phyloP scores from a whole-genome alignment of 1,140 invertebrate genomes.

The Trachymyrmex cornetzi region DNA sequence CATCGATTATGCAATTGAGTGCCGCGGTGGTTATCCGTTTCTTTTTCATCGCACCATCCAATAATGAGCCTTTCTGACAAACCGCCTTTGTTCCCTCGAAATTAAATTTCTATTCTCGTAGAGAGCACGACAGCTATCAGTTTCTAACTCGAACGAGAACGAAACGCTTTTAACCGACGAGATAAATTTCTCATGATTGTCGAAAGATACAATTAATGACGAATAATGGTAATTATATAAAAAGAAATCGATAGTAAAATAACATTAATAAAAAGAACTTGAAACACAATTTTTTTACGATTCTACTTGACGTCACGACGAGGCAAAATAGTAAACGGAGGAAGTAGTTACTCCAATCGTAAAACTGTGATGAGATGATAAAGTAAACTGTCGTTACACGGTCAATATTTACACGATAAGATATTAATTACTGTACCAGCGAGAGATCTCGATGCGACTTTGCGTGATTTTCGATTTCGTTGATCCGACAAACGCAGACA shows the following conservation, averaged over 20 bases:
- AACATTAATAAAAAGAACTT: neutral
- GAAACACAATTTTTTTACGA: neutral
- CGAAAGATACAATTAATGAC: neutral
- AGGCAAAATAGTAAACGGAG: neutral
- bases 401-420: conserved; percentile 50
- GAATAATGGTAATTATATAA: conserved; percentile 3
- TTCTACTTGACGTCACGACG: conserved; percentile 35
- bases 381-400: conserved; percentile 10
- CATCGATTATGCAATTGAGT: conserved; percentile 56
- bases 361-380: conserved; percentile 19
- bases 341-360: conserved; percentile 41
- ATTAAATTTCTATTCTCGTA: conserved; percentile 2
- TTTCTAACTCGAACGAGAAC: neutral
- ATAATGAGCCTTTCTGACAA: conserved; percentile 47
- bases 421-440: conserved; percentile 34
- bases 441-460: neutral
- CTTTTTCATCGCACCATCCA: conserved; percentile 24
- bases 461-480: neutral
- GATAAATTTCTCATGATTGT: neutral
- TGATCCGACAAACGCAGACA: neutral
- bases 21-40: conserved; percentile 14
- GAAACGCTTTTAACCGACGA: neutral
- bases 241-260: neutral
- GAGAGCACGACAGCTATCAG: neutral
- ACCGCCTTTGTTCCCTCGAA: conserved; percentile 38